phyloP scores from a whole-genome alignment of 2,888 invertebrate species.

The Synergus japonicus region DNA sequence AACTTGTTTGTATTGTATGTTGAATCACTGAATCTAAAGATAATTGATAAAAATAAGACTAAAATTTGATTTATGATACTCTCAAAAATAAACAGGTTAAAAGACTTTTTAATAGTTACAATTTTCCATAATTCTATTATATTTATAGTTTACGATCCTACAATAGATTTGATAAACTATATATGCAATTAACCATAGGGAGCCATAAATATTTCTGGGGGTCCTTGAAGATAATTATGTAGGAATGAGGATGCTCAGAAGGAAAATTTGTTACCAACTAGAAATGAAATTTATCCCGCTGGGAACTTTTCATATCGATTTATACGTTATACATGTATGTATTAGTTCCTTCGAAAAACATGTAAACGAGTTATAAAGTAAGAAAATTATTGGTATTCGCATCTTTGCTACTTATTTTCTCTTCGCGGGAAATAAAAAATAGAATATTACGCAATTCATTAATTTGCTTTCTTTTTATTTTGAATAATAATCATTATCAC shows the following conservation, averaged over 20 bases:
- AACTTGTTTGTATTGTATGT: no score
- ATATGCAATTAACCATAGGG: not conserved
- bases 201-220: not conserved
- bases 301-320: constrained; percentile 22
- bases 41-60: no score
- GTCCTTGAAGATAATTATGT: not conserved
- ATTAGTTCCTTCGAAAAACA: not conserved
- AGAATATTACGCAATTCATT: not conserved
- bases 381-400: not conserved
- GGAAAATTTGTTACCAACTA: not conserved
- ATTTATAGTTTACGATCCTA: not conserved
- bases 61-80: no score
- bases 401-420: not conserved
- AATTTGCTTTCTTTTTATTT: not conserved
- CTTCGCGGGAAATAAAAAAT: not conserved
- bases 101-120: not conserved
- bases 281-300: constrained; percentile 8
- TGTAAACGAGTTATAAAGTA: not conserved
- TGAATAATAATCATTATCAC: not conserved
- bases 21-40: no score
- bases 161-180: not conserved
- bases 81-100: no score
- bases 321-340: not conserved
- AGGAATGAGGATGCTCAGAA: not conserved
- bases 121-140: not conserved